phyloP scores from a whole-genome alignment of 2,113 vertebrate genomes.

The Pteronura brasiliensis region DNA sequence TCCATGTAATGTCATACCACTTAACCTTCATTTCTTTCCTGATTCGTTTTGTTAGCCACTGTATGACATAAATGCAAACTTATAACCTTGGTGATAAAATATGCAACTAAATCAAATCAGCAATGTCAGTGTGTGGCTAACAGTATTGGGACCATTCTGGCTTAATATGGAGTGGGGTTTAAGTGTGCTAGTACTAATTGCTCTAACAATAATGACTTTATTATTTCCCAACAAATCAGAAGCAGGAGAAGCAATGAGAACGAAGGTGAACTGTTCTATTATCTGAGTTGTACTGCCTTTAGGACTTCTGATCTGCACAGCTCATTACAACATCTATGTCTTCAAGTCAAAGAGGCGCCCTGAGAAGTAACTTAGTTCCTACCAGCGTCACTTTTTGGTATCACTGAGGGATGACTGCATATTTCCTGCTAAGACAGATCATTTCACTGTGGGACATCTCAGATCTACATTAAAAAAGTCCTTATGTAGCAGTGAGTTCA shows the following conservation, averaged over 20 bases:
- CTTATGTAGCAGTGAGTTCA: not conserved
- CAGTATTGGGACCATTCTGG: not conserved
- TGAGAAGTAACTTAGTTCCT: not conserved
- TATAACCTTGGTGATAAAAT: not conserved
- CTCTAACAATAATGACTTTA: not conserved
- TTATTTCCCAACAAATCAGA: not conserved
- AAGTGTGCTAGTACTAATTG: not conserved
- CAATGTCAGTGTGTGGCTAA: not conserved
- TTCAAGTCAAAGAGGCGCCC: not conserved
- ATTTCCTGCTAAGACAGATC: not conserved
- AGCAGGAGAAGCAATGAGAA: not conserved
- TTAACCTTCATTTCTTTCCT: slow-evolving; percentile 23
- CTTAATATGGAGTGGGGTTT: not conserved
- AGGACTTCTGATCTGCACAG: not conserved
- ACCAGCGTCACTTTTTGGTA: not conserved
- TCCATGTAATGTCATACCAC: not conserved
- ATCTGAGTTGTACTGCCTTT: not conserved
- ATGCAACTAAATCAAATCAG: not conserved
- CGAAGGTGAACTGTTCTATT: not conserved
- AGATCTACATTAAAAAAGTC: not conserved
- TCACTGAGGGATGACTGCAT: not conserved
- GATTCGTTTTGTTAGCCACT: not conserved
- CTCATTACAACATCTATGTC: not conserved
- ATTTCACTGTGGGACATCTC: not conserved
- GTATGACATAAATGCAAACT: not conserved